Evolutionary conservation across 2,113 vertebrate species (phyloP).

Genomic region (Chionodraco myersi): DNA sequence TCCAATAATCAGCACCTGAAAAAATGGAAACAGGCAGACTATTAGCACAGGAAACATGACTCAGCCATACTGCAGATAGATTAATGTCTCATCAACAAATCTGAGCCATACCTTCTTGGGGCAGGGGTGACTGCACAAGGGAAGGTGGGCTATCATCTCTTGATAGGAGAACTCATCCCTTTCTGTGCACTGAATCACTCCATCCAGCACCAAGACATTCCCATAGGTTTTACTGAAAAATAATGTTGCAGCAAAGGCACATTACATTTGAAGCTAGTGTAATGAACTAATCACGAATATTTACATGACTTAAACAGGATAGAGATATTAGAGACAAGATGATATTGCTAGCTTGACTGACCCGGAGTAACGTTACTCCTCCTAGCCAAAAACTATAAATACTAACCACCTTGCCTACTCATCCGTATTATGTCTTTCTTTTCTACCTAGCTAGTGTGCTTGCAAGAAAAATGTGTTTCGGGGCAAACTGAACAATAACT

Average conservation of each 20-base stretch:
- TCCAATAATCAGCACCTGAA: slow-evolving; percentile 95
- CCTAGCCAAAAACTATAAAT: too few relatives aligned
- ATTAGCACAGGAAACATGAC: neutral
- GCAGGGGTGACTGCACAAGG: slow-evolving; percentile 92
- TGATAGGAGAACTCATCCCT: slow-evolving; percentile 98
- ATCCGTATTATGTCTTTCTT: too few relatives aligned
- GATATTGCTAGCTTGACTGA: too few relatives aligned
- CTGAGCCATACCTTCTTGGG: slow-evolving; percentile 89
- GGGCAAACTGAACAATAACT: neutral
- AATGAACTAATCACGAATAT: too few relatives aligned
- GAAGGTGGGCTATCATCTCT: slow-evolving; percentile 98
- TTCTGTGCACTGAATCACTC: slow-evolving; percentile 98
- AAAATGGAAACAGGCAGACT: neutral
- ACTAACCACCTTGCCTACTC: too few relatives aligned
- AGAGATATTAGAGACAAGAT: neutral
- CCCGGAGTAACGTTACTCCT: neutral
- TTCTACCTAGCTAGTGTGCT: neutral
- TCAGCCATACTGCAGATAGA: neutral
- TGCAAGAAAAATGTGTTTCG: neutral
- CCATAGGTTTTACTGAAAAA: slow-evolving; percentile 93
- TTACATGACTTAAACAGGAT: too few relatives aligned
- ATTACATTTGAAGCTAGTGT: neutral
- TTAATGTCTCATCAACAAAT: neutral
- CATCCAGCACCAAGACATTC: slow-evolving; percentile 95
- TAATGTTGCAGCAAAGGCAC: neutral